Evolutionary conservation across 2,113 vertebrate species (phyloP), one percentile per base, ranked within the genome.

Genomic region (Sinocyclocheilus grahami): DNA sequence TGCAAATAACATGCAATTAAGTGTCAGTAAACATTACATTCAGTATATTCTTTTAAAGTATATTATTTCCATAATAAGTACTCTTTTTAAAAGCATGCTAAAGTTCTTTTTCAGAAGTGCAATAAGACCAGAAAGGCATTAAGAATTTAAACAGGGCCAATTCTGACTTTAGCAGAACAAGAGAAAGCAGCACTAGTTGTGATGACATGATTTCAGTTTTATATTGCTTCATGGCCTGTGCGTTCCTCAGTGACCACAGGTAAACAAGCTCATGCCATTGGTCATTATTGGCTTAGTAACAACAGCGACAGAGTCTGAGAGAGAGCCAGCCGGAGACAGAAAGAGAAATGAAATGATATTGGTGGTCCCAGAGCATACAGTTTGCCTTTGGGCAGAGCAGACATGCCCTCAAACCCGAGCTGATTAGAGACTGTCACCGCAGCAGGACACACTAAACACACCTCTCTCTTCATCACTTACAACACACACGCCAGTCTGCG

Each of bases 351-450:
- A 87, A 92, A 89, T 81, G 75, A 89, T 89, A 84, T 58, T 16
- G 91, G 93, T 90, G 92, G 92, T 94, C 92, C 92, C 93, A 88
- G 88, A 82, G 92, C 91, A 91, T 87, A 91, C 86, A 87, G 86
- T 89, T 90, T 91, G 93, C 93, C 90, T 86, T 91, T 48, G 90
- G 93, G 92, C 90, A 92, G 81, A 75, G 91, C 90, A 91, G 92
- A 91, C 89, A 83, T 93, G 94, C 94, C 93, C 93, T 92, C 91
- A 92, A 94, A 93, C 88, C 87, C 86, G 72, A 92, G 87, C 88
- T 94, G 93, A 94, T 95, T 94, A 93, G 92, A 92, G 84, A 78
- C 69, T 67, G 60, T 71, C 65, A 75, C 72, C 77, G 69, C 87
- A 83, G 78, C 62, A 85, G 72, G 63, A 82, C 79, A 78, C 65